phyloP scores from a whole-genome alignment of 1,140 invertebrate genomes.

The Polyergus mexicanus region DNA sequence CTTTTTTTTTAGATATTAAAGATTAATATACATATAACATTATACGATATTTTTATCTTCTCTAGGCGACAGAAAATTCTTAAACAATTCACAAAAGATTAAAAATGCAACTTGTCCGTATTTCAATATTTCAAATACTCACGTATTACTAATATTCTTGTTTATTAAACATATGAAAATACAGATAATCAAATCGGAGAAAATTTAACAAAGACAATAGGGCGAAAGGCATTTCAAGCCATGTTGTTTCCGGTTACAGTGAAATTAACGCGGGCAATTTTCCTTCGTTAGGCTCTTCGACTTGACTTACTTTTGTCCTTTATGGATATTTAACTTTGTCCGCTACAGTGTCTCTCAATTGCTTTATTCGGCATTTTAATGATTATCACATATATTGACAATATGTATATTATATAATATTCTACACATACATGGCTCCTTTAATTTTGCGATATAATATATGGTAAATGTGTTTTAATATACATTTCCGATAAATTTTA shows the following conservation, averaged over 20 bases:
- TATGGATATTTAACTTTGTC: constrained; percentile 11
- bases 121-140: neutral
- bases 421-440: neutral
- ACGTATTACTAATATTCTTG: neutral
- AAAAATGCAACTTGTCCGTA: neutral
- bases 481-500: neutral
- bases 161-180: neutral
- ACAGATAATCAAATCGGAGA: neutral
- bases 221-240: neutral
- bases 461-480: neutral
- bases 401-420: neutral
- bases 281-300: neutral
- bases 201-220: neutral
- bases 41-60: neutral
- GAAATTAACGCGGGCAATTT: constrained; percentile 15
- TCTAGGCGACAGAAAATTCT: neutral
- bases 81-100: neutral
- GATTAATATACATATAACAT: neutral
- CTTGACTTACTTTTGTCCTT: constrained; percentile 10
- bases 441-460: neutral
- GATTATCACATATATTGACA: neutral
- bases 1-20: constrained; percentile 5
- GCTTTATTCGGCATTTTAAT: neutral
- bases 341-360: constrained; percentile 13
- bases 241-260: constrained; percentile 3